Conservation (phyloP, 2,888 invertebrate genomes). For the Pemphredon lugubris region DNA sequence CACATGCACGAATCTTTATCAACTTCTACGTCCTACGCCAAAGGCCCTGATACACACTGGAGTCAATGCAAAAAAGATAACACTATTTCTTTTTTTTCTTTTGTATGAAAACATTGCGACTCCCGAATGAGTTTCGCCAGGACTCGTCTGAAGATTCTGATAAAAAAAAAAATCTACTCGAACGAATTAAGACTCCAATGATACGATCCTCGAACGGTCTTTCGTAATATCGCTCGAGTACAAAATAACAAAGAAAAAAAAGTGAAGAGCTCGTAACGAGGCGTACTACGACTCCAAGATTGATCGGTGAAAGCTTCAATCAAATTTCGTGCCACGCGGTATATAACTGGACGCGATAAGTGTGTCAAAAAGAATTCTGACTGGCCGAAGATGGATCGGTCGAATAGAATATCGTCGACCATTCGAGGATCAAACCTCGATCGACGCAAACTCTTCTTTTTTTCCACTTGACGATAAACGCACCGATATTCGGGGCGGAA, state of each 20-base stretch:
- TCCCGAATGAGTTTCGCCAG: too few species aligned
- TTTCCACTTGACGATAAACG: constrained; percentile 8
- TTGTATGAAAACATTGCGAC: too few species aligned
- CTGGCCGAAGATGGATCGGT: too few species aligned
- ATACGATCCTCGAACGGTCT: constrained; percentile 28
- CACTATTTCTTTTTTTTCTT: too few species aligned
- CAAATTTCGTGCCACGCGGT: too few species aligned
- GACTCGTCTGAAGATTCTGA: background rate
- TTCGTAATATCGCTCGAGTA: background rate
- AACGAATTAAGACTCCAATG: constrained; percentile 39
- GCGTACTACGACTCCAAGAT: too few species aligned
- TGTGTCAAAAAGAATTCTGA: too few species aligned
- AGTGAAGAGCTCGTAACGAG: too few species aligned
- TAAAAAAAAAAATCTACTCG: constrained; percentile 1
- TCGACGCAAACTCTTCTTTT: background rate
- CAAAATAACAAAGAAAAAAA: background rate
- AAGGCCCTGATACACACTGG: constrained; percentile 38
- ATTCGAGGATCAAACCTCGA: constrained; percentile 24
- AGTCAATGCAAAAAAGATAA: constrained; percentile 19
- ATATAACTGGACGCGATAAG: too few species aligned
- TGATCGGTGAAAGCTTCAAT: too few species aligned
- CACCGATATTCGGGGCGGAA: constrained; percentile 1
- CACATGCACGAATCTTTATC: constrained; percentile 78
- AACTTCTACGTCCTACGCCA: constrained; percentile 69
- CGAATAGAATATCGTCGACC: too few species aligned